phyloP scores from a whole-genome alignment of 2,797 vertebrate genomes.

The Bryconaethiops microstoma region DNA sequence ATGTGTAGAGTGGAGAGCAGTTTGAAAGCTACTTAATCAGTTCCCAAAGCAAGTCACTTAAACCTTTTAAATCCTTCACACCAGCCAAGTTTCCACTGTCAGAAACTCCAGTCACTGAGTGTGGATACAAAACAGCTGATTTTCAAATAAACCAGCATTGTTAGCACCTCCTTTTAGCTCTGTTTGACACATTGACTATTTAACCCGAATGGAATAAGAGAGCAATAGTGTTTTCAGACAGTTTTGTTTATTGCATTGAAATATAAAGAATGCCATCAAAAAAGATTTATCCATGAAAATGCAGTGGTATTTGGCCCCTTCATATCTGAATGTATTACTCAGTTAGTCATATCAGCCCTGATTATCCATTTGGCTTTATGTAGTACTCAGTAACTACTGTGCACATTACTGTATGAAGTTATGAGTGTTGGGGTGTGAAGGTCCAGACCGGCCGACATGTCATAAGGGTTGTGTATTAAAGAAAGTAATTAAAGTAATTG shows the following conservation, averaged over 20 bases:
- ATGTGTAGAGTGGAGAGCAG: slow-evolving; percentile 28
- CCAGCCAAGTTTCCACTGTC: not conserved
- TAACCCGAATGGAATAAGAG: not conserved
- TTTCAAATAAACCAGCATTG: not conserved
- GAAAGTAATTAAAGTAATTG: not conserved
- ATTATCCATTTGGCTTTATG: too few relatives aligned
- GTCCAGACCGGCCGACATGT: not conserved
- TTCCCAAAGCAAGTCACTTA: slow-evolving; percentile 27
- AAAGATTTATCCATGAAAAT: not conserved
- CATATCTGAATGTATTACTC: too few relatives aligned
- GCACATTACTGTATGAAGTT: not conserved
- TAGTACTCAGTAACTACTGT: not conserved
- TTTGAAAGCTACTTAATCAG: slow-evolving; percentile 48
- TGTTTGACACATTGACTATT: not conserved
- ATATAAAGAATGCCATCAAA: too few relatives aligned
- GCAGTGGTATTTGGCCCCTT: too few relatives aligned
- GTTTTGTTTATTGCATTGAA: not conserved
- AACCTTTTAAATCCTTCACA: slow-evolving; percentile 32
- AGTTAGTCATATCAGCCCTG: too few relatives aligned
- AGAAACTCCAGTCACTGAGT: not conserved
- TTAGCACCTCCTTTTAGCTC: not conserved
- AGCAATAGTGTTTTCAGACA: not conserved
- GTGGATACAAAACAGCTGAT: not conserved
- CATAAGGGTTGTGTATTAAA: not conserved
- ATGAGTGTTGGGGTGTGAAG: not conserved